Base-by-base conservation (phyloP, 2,888 invertebrate genomes). In the Notodonta ziczac region DNA sequence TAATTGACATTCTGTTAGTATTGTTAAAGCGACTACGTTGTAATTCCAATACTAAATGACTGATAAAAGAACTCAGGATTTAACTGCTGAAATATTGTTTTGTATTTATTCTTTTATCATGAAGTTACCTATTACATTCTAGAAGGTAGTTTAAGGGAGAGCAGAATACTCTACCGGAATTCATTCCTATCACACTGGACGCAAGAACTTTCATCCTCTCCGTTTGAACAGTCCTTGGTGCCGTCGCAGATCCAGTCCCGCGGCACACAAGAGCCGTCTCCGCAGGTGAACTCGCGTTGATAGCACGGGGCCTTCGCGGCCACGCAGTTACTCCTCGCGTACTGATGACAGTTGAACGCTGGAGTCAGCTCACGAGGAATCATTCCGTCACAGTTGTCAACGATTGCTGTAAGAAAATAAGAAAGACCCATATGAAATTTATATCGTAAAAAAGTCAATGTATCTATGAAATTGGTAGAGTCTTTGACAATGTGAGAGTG, bases 161-260 rank as follows among this genome's bases (percentile, higher is more conserved):
- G 7, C 48, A 48, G 56, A 60, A 39, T 35, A 32, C 62, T 63
- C 65, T 83, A 93, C 94, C 86, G 85, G 73, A 81, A 93, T 68
- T 94, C 93, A 53, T 85, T 77, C 5, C 75, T 69, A 6, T 82
- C 84, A 67, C 94, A 94, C 8, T 72, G 68, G 0, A 77, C 68
- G 73, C 96, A 96, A 52, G 92, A 85, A 2, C 85, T 80, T 76
- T 96, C 96, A 70, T 96, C 96, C 40, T 96, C 95, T 0, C 94
- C 95, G 65, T 91, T 94, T 5, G 93, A 85, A 67, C 96, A 96
- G 77, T 96, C 96, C 0, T 85, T 84, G 13, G 94, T 94, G 3
- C 95, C 94, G 70, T 96, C 96, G 76, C 96, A 96, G 56, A 94
- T 86, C 95, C 95, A 96, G 65, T 95, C 94, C 10, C 91, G 79